phyloP scores from a whole-genome alignment of 2,888 invertebrate genomes.

The Meandrusa payeni region DNA sequence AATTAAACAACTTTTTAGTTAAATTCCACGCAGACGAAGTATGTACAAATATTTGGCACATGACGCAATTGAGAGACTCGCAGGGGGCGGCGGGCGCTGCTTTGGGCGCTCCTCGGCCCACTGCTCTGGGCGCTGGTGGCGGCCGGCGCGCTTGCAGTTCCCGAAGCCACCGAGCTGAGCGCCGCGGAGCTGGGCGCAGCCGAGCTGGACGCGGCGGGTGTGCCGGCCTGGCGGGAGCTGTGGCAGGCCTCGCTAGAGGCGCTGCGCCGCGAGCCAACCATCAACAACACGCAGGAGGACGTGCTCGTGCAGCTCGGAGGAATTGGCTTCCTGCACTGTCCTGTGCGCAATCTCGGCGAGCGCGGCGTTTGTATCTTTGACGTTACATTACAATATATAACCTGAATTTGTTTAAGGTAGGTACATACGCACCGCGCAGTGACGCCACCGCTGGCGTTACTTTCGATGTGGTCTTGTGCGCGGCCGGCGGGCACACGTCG shows the following conservation, averaged over 20 bases:
- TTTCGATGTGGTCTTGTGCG: too few relatives aligned
- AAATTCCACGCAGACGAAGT: too few relatives aligned
- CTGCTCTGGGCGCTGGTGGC: too few relatives aligned
- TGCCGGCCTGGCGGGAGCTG: conserved; percentile 82
- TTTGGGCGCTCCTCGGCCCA: conserved; percentile 31
- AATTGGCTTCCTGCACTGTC: conserved; percentile 90
- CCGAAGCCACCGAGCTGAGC: conserved; percentile 27
- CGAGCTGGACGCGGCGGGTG: conserved; percentile 47
- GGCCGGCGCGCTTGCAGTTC: conserved; percentile 29
- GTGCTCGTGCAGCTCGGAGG: conserved; percentile 89
- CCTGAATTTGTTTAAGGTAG: too few relatives aligned
- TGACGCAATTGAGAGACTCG: not conserved
- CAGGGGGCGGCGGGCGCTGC: conserved; percentile 25
- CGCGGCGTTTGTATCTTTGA: conserved; percentile 82
- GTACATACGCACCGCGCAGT: too few relatives aligned
- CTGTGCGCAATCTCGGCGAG: conserved; percentile 88
- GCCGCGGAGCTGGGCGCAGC: conserved; percentile 39
- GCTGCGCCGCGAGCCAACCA: conserved; percentile 66
- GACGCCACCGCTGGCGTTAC: too few relatives aligned
- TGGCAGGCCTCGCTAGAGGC: conserved; percentile 79
- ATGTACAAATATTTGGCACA: not conserved
- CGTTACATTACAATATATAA: too few relatives aligned
- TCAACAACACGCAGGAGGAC: conserved; percentile 89
- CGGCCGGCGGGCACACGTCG: too few relatives aligned
- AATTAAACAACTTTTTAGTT: too few relatives aligned